Evolutionary conservation across 2,797 vertebrate species (phyloP).

Genomic region (Myoxocephalus aenaeus): DNA sequence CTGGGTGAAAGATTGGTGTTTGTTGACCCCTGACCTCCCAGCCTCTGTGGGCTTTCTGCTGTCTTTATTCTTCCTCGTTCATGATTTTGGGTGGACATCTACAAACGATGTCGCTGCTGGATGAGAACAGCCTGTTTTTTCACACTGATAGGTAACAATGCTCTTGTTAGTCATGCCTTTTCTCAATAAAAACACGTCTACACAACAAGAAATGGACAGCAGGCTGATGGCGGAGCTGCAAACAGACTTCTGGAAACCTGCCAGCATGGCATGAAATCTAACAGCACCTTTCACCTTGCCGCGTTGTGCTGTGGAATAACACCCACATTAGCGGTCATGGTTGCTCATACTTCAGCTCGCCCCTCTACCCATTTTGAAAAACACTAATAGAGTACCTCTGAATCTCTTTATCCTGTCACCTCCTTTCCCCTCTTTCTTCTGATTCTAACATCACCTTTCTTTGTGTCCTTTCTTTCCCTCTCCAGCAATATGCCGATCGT

Average conservation of each 20-base stretch:
- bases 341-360: conserved; percentile 3
- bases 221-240: not conserved
- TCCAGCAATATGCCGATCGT: conserved; percentile 22
- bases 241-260: not conserved
- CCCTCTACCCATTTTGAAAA: not conserved
- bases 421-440: not conserved
- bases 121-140: too few relatives aligned
- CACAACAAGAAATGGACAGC: rapidly evolving
- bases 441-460: conserved; percentile 34
- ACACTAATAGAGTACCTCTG: not conserved
- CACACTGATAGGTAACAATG: too few relatives aligned
- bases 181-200: not conserved
- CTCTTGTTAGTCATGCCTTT: not conserved
- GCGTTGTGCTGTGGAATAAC: conserved; percentile 7
- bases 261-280: not conserved
- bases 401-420: not conserved
- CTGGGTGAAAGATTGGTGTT: too few relatives aligned
- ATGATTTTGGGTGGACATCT: too few relatives aligned
- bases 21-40: too few relatives aligned
- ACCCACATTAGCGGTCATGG: not conserved
- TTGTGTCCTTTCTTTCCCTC: conserved; percentile 12
- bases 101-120: too few relatives aligned
- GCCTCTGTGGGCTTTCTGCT: not conserved
- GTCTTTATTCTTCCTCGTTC: not conserved
- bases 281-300: not conserved